Conservation (phyloP, 2,113 vertebrate genomes). For the Halcyon senegalensis region DNA sequence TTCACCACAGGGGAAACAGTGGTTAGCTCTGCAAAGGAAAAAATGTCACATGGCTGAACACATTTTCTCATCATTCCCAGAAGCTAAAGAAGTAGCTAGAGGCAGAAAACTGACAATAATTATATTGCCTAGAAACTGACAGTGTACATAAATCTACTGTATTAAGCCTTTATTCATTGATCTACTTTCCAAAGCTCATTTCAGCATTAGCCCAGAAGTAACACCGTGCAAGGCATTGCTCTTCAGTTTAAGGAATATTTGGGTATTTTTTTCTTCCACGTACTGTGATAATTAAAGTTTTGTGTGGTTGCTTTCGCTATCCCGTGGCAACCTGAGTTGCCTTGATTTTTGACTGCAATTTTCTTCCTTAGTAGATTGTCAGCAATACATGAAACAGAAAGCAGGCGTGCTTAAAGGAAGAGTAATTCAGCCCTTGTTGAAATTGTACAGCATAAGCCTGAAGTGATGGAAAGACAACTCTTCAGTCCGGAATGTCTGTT, state of each 20-base stretch:
- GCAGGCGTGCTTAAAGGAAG: background rate
- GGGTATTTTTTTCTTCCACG: slow-evolving; percentile 16
- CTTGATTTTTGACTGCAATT: slow-evolving; percentile 41
- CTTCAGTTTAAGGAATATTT: slow-evolving; percentile 12
- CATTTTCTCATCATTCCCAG: slow-evolving; percentile 59
- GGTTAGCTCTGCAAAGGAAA: slow-evolving; percentile 7
- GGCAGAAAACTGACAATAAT: slow-evolving; percentile 71
- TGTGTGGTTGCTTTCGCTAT: background rate
- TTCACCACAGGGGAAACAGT: background rate
- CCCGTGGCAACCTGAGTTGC: slow-evolving; percentile 3
- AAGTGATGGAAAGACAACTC: background rate
- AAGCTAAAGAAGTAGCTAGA: slow-evolving; percentile 61
- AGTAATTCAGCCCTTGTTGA: slow-evolving; percentile 15
- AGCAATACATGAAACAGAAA: background rate
- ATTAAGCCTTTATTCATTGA: slow-evolving; percentile 38
- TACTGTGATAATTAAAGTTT: slow-evolving; percentile 28
- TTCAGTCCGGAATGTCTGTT: slow-evolving; percentile 12
- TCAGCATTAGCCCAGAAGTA: slow-evolving; percentile 37
- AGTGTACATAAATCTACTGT: slow-evolving; percentile 57
- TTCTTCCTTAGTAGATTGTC: slow-evolving; percentile 6
- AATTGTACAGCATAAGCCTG: background rate
- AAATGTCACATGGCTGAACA: slow-evolving; percentile 54
- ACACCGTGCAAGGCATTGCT: background rate
- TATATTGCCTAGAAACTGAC: slow-evolving; percentile 60
- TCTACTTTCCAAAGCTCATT: slow-evolving; percentile 63